Conservation (phyloP, 2,888 invertebrate species). For the Hyposoter didymator region DNA sequence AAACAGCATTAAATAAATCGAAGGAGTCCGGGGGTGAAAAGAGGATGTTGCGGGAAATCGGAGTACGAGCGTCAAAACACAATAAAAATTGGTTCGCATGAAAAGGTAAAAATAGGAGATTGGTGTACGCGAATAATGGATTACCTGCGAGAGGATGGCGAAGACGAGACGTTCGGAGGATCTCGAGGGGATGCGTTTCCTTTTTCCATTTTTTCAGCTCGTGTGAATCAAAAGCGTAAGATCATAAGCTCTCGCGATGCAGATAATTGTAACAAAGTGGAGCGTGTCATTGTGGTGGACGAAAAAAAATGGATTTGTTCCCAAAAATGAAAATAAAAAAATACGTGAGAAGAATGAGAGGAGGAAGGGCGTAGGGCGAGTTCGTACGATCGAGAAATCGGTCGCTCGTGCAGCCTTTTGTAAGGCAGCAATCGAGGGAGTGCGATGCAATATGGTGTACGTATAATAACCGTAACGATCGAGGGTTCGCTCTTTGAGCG, state of each 20-base stretch:
- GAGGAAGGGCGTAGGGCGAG: background rate
- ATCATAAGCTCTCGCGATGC: slow-evolving; percentile 75
- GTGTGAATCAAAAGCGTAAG: slow-evolving; percentile 59
- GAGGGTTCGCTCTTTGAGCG: slow-evolving; percentile 73
- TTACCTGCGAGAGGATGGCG: slow-evolving; percentile 44
- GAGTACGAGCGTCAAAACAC: slow-evolving; percentile 81
- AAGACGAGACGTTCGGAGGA: slow-evolving; percentile 50
- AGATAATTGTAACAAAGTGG: slow-evolving; percentile 83
- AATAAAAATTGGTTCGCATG: slow-evolving; percentile 78
- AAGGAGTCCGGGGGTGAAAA: background rate
- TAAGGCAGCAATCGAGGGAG: background rate
- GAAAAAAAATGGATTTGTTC: slow-evolving; percentile 58
- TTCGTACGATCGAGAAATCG: background rate
- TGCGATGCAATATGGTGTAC: slow-evolving; percentile 68
- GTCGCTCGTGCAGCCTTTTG: background rate
- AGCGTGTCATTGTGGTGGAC: slow-evolving; percentile 79
- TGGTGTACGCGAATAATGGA: slow-evolving; percentile 9
- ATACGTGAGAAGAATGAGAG: background rate
- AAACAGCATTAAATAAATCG: slow-evolving; percentile 47
- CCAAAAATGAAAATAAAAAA: slow-evolving; percentile 9
- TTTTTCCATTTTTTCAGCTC: slow-evolving; percentile 54
- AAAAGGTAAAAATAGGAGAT: slow-evolving; percentile 49
- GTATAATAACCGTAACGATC: slow-evolving; percentile 76
- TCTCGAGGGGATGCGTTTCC: slow-evolving; percentile 71
- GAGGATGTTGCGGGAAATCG: slow-evolving; percentile 71